phyloP scores from a whole-genome alignment of 2,888 invertebrate genomes.

The Megalurothrips usitatus region DNA sequence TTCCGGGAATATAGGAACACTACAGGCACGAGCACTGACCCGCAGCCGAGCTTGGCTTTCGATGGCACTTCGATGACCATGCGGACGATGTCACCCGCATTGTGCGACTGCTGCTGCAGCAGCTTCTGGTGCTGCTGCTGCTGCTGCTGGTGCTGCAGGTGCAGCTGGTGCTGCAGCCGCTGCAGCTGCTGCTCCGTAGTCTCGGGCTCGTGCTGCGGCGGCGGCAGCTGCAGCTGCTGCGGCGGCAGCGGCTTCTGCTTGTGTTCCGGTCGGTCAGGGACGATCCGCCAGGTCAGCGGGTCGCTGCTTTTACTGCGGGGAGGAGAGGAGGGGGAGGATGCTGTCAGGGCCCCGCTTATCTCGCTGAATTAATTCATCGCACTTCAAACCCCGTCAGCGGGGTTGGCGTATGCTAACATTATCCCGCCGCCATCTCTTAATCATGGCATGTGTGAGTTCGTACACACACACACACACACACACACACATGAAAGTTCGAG shows the following conservation, averaged over 20 bases:
- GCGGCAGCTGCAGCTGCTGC: slow-evolving; percentile 34
- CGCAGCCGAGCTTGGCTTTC: slow-evolving; percentile 77
- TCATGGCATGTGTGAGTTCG: no score
- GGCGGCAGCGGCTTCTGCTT: slow-evolving; percentile 47
- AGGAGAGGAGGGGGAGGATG: background rate
- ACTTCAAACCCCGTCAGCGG: no score
- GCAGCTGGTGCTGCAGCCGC: slow-evolving; percentile 43
- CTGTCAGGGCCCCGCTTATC: no score
- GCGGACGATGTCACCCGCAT: slow-evolving; percentile 48
- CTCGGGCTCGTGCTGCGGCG: slow-evolving; percentile 40
- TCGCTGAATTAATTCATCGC: no score
- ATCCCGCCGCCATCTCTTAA: no score
- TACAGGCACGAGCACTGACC: slow-evolving; percentile 50
- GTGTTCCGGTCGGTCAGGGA: slow-evolving; percentile 42
- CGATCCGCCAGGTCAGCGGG: slow-evolving; percentile 79
- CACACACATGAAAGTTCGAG: no score
- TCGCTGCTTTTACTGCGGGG: slow-evolving; percentile 63
- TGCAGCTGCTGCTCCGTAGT: slow-evolving; percentile 45
- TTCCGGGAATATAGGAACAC: no score
- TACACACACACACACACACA: no score
- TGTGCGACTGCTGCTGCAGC: background rate
- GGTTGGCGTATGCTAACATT: no score
- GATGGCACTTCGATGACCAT: slow-evolving; percentile 77
- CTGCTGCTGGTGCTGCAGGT: slow-evolving; percentile 44
- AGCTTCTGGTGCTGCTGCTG: slow-evolving; percentile 11